Evolutionary conservation across 2,113 vertebrate species (phyloP).

Genomic region (Eretmodus cyanostictus): DNA sequence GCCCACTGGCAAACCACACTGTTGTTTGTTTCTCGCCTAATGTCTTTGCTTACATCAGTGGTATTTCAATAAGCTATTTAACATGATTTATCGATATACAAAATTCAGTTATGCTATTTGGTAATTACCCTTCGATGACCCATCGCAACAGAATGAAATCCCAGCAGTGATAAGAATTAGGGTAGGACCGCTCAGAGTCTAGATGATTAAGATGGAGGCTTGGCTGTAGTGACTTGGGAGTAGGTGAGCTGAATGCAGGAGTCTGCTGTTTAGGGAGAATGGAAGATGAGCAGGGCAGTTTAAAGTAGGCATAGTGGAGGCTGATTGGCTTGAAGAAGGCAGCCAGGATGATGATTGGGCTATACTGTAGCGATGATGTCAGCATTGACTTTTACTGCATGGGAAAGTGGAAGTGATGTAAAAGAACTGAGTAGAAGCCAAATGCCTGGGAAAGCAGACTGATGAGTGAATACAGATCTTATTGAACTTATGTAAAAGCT

Average conservation of each 20-base stretch:
- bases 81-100: neutral
- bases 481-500: neutral
- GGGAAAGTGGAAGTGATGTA: neutral
- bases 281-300: neutral
- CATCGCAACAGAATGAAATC: neutral
- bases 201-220: neutral
- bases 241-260: neutral
- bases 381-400: neutral
- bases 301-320: neutral
- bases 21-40: neutral
- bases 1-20: neutral
- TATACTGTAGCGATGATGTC: neutral
- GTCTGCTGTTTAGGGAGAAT: neutral
- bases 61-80: neutral
- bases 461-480: neutral
- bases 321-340: neutral
- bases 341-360: neutral
- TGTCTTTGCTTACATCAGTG: neutral
- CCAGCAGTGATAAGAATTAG: neutral
- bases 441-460: neutral
- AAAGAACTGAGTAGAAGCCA: neutral
- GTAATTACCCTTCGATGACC: neutral
- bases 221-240: neutral
- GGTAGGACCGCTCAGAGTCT: neutral
- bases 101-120: neutral